These are phyloP conservation scores for Bettongia penicillata DNA, from an alignment of 2,113 vertebrate species.

Conservation along the genomic window DNA sequence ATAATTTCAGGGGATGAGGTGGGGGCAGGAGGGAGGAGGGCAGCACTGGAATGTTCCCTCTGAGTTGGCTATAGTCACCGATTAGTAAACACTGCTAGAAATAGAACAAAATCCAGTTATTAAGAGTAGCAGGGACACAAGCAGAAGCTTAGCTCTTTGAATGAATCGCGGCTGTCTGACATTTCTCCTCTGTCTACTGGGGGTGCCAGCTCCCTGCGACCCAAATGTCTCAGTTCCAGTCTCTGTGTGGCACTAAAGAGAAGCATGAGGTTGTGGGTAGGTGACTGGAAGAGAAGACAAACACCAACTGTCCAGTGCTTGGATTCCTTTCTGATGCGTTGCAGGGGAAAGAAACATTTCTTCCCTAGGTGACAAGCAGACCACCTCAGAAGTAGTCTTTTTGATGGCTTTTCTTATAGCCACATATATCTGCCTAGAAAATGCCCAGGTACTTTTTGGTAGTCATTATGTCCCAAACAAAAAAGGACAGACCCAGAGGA, in stretches of 20 bases:
- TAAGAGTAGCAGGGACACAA: not conserved
- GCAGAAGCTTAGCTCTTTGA: not conserved
- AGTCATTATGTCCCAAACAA: not conserved
- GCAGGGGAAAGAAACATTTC: not conserved
- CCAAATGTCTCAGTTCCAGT: not conserved
- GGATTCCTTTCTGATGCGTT: not conserved
- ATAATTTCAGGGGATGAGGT: not conserved
- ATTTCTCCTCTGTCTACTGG: not conserved
- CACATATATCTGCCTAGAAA: not conserved
- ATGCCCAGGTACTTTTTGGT: not conserved
- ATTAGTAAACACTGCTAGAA: slow-evolving; percentile 2
- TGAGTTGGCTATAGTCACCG: not conserved
- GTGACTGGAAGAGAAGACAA: not conserved
- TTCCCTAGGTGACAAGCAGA: not conserved
- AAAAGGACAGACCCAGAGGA: not conserved
- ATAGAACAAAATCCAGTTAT: not conserved
- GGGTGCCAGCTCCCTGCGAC: not conserved
- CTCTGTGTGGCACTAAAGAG: not conserved
- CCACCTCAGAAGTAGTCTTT: not conserved
- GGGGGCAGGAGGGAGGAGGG: not conserved
- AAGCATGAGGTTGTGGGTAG: not conserved
- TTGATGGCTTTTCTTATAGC: not conserved
- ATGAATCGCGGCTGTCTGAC: not conserved
- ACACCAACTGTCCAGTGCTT: not conserved
- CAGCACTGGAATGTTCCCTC: not conserved